A percentile compares a stretch with the other conserved stretches of the same genome.
These are phyloP conservation scores for Sarcophaga peregrina DNA, from an alignment of 1,140 invertebrate species.

Conservation along the genomic window DNA sequence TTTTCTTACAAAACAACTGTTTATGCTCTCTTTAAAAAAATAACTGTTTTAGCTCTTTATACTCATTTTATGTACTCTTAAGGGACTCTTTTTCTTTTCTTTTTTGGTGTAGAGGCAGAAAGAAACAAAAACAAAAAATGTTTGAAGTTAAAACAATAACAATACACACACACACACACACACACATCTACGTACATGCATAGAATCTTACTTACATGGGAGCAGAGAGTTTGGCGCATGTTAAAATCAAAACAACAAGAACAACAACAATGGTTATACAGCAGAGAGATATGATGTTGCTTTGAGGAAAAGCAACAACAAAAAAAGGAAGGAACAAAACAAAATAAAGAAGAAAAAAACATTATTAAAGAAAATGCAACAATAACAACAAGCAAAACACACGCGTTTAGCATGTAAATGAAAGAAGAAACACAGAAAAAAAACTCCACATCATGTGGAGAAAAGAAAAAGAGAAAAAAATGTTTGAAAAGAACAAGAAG, in stretches of 20 bases:
- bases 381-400: not conserved
- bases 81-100: conserved; percentile 11
- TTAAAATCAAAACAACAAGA: not conserved
- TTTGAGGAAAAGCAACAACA: not conserved
- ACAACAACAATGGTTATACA: not conserved
- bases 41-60: too few relatives aligned
- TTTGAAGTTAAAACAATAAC: not conserved
- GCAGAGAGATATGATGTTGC: too few relatives aligned
- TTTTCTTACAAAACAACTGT: too few relatives aligned
- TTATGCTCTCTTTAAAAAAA: too few relatives aligned
- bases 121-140: too few relatives aligned
- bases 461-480: not conserved
- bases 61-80: not conserved
- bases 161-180: not conserved
- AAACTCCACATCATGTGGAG: not conserved
- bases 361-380: too few relatives aligned
- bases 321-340: not conserved
- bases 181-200: too few relatives aligned
- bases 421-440: not conserved
- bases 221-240: not conserved
- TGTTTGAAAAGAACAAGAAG: not conserved
- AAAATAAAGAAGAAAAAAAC: not conserved
- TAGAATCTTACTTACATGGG: too few relatives aligned
- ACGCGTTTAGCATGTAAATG: too few relatives aligned
- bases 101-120: not conserved